Base-by-base conservation (phyloP, 1,140 invertebrate genomes). In the Mactra quadrangularis region DNA sequence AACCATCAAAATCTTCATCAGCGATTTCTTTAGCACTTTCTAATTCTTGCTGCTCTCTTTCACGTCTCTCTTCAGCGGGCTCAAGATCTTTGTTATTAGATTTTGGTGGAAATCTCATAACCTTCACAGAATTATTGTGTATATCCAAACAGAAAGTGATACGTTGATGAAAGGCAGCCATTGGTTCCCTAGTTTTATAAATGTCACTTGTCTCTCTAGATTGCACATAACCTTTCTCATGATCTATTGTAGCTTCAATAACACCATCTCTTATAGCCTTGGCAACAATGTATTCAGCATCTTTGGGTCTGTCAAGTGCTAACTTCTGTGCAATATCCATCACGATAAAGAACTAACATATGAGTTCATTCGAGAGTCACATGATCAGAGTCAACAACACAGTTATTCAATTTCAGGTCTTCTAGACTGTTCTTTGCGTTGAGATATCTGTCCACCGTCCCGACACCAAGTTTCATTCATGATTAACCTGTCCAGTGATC, bases 231-330 rank as follows among this genome's bases (percentile, higher is more conserved):
- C 98, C 97, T 85, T 97, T 96, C 91, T 98, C 97, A 81, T 98
- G 97, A 94, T 99, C 97, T 83, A 99, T 95, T 0, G 96, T 98
- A 0, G 99, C 99, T 93, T 99, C 98, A 92, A 99, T 99, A 0
- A 99, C 98, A 62, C 98, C 98, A 94, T 99, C 99, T 64, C 98
- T 94, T 75, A 99, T 99, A n/a, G 99, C 98, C 94, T 99, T 99
- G 0, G 98, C 98, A 0, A 99, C 98, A 91, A 99, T 99, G 91
- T 99, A 99, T 92, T 99, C 99, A 0, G 98, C 98, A 95, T 99
- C 99, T 91, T 99, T 97, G 3, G 97, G 96, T 11, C 97, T 98
- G 91, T 99, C 98, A 22, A 99, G 93, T 15, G 97, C 96, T 29
- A 99, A 93, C 90, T 99, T 99, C 82, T 95, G 95, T 11, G 98